Percentiles rank a stretch among this genome's conserved stretches.
These are phyloP conservation scores for Pangasius krempfi DNA, from an alignment of 2,797 vertebrate species.

Conservation along the genomic window DNA sequence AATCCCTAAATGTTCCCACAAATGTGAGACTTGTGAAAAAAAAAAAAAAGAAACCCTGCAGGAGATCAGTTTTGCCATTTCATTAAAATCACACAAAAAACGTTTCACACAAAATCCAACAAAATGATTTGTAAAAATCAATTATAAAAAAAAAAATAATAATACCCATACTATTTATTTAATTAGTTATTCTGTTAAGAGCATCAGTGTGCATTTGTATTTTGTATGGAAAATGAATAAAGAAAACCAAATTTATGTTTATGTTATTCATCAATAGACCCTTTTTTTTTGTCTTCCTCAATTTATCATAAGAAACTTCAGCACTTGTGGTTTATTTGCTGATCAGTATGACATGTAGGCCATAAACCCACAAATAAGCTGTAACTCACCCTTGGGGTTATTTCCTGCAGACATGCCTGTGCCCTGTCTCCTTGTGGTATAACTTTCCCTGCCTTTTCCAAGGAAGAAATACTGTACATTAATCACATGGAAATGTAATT, in stretches of 20 bases:
- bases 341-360: background rate
- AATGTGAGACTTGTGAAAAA: background rate
- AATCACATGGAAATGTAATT: background rate
- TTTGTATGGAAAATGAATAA: background rate
- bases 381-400: slow-evolving; percentile 72
- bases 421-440: slow-evolving; percentile 65
- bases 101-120: background rate
- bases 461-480: background rate
- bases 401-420: slow-evolving; percentile 74
- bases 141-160: too few species aligned
- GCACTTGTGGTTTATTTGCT: background rate
- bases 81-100: too few species aligned
- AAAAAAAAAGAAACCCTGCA: background rate
- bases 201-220: background rate
- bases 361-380: background rate
- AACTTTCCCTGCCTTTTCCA: slow-evolving; percentile 78
- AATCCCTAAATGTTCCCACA: too few species aligned
- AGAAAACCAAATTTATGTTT: background rate
- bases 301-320: background rate
- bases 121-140: background rate
- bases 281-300: background rate
- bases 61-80: background rate
- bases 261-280: background rate
- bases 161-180: background rate
- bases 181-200: background rate